Evolutionary conservation across 1,140 invertebrate species (phyloP).

Genomic region (Ctenoplectra terminalis): DNA sequence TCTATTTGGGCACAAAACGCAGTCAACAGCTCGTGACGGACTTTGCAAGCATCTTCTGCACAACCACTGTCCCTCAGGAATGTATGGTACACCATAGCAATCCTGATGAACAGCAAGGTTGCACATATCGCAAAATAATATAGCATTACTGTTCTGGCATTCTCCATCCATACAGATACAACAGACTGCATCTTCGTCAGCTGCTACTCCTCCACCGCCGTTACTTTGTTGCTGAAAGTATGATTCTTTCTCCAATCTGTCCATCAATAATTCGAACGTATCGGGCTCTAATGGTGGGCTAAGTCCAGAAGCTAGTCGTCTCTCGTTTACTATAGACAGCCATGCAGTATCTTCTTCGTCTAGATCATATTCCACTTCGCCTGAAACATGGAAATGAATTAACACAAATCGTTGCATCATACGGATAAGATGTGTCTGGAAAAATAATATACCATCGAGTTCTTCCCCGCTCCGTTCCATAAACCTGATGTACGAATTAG

Average conservation of each 20-base stretch:
- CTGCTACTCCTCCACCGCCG: slow-evolving; percentile 86
- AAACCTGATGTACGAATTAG: slow-evolving; percentile 93
- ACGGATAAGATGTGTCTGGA: not conserved
- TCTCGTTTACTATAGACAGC: slow-evolving; percentile 94
- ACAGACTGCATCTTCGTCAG: slow-evolving; percentile 99
- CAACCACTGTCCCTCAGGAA: slow-evolving; percentile 99
- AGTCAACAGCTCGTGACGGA: slow-evolving; percentile 97
- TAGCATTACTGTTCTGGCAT: slow-evolving; percentile 96
- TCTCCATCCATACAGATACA: slow-evolving; percentile 98
- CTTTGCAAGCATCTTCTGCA: slow-evolving; percentile 97
- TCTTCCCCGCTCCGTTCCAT: slow-evolving; percentile 98
- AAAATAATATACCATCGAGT: slow-evolving; percentile 89
- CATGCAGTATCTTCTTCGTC: slow-evolving; percentile 98
- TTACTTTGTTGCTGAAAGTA: slow-evolving; percentile 94
- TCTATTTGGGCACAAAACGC: slow-evolving; percentile 98
- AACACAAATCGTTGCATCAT: not conserved
- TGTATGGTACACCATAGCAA: slow-evolving; percentile 99
- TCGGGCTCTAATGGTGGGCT: slow-evolving; percentile 89
- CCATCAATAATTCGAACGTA: slow-evolving; percentile 97
- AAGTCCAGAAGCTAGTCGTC: slow-evolving; percentile 87
- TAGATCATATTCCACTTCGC: slow-evolving; percentile 97
- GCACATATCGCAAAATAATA: slow-evolving; percentile 99
- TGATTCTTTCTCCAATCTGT: slow-evolving; percentile 98
- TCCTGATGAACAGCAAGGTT: slow-evolving; percentile 99
- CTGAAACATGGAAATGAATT: slow-evolving; percentile 64